phyloP scores from a whole-genome alignment of 1,140 invertebrate genomes.

The Sipha flava region DNA sequence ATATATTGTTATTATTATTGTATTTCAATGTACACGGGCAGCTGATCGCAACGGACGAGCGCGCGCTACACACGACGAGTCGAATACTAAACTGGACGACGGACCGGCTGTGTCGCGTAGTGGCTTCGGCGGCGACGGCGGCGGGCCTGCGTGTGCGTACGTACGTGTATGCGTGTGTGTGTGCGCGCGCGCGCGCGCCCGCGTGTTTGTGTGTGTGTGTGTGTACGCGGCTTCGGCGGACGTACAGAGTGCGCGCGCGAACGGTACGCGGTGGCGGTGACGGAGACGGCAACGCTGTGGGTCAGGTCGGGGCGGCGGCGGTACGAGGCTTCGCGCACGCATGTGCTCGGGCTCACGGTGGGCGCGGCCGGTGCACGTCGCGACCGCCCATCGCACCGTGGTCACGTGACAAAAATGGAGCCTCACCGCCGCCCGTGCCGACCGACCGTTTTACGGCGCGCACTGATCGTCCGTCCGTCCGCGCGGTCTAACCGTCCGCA shows the following conservation, averaged over 20 bases:
- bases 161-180: no score
- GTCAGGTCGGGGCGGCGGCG: neutral
- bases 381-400: neutral
- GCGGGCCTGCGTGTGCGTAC: neutral
- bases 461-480: neutral
- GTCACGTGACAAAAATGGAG: conserved; percentile 22
- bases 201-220: no score
- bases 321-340: neutral
- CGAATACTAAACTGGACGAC: conserved; percentile 14
- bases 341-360: neutral
- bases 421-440: neutral
- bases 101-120: neutral
- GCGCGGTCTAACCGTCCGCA: neutral
- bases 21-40: neutral
- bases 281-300: no score
- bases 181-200: no score
- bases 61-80: neutral
- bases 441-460: neutral
- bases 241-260: conserved; percentile 4
- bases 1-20: no score
- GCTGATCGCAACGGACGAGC: neutral
- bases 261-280: neutral
- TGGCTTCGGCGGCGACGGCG: neutral
- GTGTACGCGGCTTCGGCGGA: neutral
- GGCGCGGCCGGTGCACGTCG: neutral